These are phyloP conservation scores for Bombus turneri DNA, from an alignment of 1,140 invertebrate species.

Conservation along the genomic window DNA sequence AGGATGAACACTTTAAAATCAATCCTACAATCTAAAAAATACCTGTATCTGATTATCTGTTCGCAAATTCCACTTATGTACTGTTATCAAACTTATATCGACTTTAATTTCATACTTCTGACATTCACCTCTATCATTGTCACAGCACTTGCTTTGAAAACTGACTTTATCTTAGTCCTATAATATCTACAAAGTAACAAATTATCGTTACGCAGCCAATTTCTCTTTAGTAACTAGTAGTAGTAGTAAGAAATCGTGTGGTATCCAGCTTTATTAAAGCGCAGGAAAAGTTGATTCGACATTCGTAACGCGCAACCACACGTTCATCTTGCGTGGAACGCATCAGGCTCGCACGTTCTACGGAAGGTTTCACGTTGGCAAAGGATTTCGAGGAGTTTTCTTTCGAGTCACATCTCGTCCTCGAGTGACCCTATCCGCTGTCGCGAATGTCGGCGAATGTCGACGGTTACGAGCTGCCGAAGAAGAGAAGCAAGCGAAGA, in stretches of 20 bases:
- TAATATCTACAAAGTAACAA: not conserved
- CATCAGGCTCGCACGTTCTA: not conserved
- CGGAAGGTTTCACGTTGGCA: not conserved
- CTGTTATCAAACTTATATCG: too few species aligned
- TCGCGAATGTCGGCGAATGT: slow-evolving; percentile 14
- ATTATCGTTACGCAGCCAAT: not conserved
- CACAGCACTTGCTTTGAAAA: too few species aligned
- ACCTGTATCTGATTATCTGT: too few species aligned
- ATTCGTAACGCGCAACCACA: not conserved
- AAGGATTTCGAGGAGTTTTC: slow-evolving; percentile 40
- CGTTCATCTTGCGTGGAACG: slow-evolving; percentile 45
- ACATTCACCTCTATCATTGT: too few species aligned
- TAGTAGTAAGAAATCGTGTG: not conserved
- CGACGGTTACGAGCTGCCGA: not conserved
- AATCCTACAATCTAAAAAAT: too few species aligned
- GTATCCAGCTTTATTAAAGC: too few species aligned
- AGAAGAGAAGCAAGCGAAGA: slow-evolving; percentile 3
- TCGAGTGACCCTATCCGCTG: slow-evolving; percentile 9
- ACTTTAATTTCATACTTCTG: too few species aligned
- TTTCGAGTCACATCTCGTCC: slow-evolving; percentile 43
- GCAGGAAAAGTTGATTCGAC: not conserved
- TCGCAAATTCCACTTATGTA: too few species aligned
- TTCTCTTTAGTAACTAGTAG: not conserved
- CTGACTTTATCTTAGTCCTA: not conserved
- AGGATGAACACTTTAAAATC: too few species aligned